Evolutionary conservation across 2,888 invertebrate genomes (phyloP), one percentile per base, ranked within the genome.

Genomic region (Sesia bembeciformis): DNA sequence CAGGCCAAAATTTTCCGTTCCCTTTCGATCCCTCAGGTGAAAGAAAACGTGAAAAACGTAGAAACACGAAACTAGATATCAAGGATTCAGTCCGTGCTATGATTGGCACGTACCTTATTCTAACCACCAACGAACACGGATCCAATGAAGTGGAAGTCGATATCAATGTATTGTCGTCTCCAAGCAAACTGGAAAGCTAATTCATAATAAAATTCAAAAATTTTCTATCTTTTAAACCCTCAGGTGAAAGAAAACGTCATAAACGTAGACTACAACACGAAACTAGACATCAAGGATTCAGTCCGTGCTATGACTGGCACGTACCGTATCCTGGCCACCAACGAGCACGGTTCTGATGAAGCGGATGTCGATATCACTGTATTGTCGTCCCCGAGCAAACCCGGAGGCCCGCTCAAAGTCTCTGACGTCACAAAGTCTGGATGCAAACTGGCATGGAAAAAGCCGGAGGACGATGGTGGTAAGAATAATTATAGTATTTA

Each of bases 381-480:
- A n/a, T 74, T 92, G 49, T 90, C 95, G 49, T 93, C 96, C 4
- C 98, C 98, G 4, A 91, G 94, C 58, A 95, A 93, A 70, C 98
- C 98, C 1, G 94, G 94, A 61, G 98, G 98, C 5, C 98, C 98
- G 3, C 90, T 98, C 4, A 94, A 96, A 82, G 96, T 97, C 6
- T 87, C 93, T 0, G 96, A 98, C 68, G 94, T 98, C 39, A 96
- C 96, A 43, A 97, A 97, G 80, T 94, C 94, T 64, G 94, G 96
- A 54, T 96, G 96, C 80, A 97, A 97, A 74, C 89, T 98, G 53
- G 93, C 95, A 62, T 98, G 98, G 98, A 94, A 96, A 68, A 97
- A 97, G 68, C 98, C 98, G 1, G 96, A 97, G 68, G 97, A 98
- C 76, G 97, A 98, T 81, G 98, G 97, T 68, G 98, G 98, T 67